phyloP scores from a whole-genome alignment of 2,113 vertebrate genomes.

The Leiothrix lutea region DNA sequence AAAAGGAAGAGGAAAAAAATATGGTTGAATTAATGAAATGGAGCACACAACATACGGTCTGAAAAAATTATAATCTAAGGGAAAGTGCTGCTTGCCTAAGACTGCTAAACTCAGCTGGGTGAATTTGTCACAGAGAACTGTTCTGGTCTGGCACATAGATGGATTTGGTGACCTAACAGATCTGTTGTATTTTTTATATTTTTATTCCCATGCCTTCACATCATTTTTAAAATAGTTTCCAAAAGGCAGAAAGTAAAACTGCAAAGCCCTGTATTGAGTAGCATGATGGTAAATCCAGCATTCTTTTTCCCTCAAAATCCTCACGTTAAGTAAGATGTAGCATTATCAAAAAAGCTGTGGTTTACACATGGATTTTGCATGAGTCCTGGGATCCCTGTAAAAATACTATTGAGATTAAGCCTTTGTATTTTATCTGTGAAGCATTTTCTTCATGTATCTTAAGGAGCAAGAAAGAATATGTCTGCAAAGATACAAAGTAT shows the following conservation, averaged over 20 bases:
- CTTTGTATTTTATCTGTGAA: background rate
- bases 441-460: background rate
- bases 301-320: background rate
- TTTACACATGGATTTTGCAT: background rate
- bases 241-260: background rate
- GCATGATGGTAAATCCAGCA: background rate
- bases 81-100: background rate
- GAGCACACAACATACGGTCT: background rate
- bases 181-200: background rate
- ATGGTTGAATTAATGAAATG: slow-evolving; percentile 15
- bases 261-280: background rate
- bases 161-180: background rate
- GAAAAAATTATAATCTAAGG: background rate
- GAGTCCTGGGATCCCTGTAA: background rate
- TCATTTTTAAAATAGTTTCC: background rate
- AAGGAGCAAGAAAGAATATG: background rate
- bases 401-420: background rate
- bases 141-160: background rate
- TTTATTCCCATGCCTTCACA: background rate
- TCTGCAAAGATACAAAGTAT: background rate
- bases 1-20: slow-evolving; percentile 49
- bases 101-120: background rate
- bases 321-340: background rate
- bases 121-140: background rate
- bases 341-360: background rate